These are phyloP conservation scores for Empis livida DNA, from an alignment of 2,888 invertebrate species.

Conservation along the genomic window DNA sequence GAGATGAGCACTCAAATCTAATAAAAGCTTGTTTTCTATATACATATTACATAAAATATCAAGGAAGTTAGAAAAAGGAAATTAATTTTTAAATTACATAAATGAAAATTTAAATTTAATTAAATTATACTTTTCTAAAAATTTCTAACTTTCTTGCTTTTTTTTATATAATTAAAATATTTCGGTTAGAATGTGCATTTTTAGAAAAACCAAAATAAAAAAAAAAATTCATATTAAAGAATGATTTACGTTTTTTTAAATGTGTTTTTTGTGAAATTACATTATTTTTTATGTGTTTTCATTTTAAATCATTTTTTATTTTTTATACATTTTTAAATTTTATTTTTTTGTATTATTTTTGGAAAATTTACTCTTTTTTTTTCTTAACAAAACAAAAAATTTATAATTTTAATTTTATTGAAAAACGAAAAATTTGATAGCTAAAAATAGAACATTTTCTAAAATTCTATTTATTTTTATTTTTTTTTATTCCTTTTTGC, in stretches of 20 bases:
- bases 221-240: background rate
- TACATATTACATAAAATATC: too few relatives aligned
- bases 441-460: conserved; percentile 5
- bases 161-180: background rate
- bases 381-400: conserved; percentile 6
- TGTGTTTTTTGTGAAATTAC: background rate
- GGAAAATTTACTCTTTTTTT: background rate
- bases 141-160: too few relatives aligned
- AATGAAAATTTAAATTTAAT: too few relatives aligned
- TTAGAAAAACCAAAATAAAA: background rate
- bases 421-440: conserved; percentile 7
- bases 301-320: background rate
- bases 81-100: too few relatives aligned
- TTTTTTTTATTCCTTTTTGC: background rate
- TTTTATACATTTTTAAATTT: background rate
- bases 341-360: background rate
- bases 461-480: conserved; percentile 3
- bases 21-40: too few relatives aligned
- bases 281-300: background rate
- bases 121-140: too few relatives aligned
- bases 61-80: too few relatives aligned
- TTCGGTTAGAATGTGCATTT: background rate
- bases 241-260: background rate
- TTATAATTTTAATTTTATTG: conserved; percentile 7
- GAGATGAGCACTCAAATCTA: too few relatives aligned